These are phyloP conservation scores for Ips typographus DNA, from an alignment of 1,140 invertebrate species.

Conservation along the genomic window DNA sequence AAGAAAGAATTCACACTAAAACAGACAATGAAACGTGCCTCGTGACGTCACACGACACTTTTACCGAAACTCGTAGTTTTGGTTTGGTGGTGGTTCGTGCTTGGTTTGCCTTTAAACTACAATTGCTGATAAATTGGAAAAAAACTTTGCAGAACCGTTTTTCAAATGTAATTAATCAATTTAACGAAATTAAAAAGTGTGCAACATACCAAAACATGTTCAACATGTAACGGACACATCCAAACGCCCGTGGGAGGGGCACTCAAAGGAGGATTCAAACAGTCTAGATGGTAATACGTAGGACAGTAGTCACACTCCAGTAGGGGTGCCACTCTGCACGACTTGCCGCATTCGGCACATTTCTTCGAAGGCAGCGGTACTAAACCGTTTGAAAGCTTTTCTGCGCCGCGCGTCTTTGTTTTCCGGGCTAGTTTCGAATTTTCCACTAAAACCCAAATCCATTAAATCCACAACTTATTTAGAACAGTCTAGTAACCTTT, in stretches of 20 bases:
- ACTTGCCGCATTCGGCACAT: constrained; percentile 82
- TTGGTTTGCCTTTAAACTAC: constrained; percentile 8
- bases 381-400: constrained; percentile 37
- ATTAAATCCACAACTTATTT: neutral
- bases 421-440: constrained; percentile 28
- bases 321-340: constrained; percentile 78
- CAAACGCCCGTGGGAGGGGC: constrained; percentile 82
- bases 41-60: no score
- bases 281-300: constrained; percentile 88
- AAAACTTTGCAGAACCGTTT: no score
- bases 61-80: no score
- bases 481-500: constrained; percentile 56
- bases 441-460: constrained; percentile 15
- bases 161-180: no score
- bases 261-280: constrained; percentile 88
- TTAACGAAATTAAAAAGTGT: no score
- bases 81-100: neutral
- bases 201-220: constrained; percentile 78
- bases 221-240: constrained; percentile 97
- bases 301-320: constrained; percentile 94
- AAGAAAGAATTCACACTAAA: no score
- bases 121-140: neutral
- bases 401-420: constrained; percentile 38
- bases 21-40: no score
- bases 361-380: constrained; percentile 69